Evolutionary conservation across 2,888 invertebrate genomes (phyloP).

Genomic region (Beris morrisii): DNA sequence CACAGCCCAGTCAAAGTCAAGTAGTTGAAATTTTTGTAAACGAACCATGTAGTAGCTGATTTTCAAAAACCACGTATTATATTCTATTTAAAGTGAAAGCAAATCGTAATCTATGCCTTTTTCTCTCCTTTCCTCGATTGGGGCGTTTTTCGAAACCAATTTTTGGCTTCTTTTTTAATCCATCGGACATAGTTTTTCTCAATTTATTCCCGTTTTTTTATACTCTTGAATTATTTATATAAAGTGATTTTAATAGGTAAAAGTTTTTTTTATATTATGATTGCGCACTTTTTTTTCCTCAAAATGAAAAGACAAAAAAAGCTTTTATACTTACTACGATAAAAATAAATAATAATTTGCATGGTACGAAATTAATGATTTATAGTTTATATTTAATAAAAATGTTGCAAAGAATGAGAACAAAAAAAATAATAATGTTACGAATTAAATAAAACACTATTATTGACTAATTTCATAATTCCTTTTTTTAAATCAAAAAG

Average conservation of each 20-base stretch:
- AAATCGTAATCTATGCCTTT: not conserved
- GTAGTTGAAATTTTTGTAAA: slow-evolving; percentile 43
- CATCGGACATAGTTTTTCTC: too few relatives aligned
- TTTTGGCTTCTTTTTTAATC: too few relatives aligned
- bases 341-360: slow-evolving; percentile 14
- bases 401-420: slow-evolving; percentile 7
- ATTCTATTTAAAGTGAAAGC: slow-evolving; percentile 15
- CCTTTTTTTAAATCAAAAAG: not conserved
- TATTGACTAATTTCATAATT: slow-evolving; percentile 20
- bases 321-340: slow-evolving; percentile 11
- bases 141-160: too few relatives aligned
- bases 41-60: slow-evolving; percentile 46
- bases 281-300: slow-evolving; percentile 9
- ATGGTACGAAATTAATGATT: slow-evolving; percentile 17
- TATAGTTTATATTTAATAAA: slow-evolving; percentile 21
- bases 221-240: slow-evolving; percentile 1
- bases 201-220: too few relatives aligned
- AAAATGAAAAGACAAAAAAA: slow-evolving; percentile 13
- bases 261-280: slow-evolving; percentile 7
- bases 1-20: slow-evolving; percentile 16
- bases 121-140: too few relatives aligned
- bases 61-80: slow-evolving; percentile 27
- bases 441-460: slow-evolving; percentile 1
- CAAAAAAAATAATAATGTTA: slow-evolving; percentile 1
- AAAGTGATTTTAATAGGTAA: slow-evolving; percentile 21